phyloP scores from a whole-genome alignment of 2,797 vertebrate genomes.

The Lepilemur septentrionalis region DNA sequence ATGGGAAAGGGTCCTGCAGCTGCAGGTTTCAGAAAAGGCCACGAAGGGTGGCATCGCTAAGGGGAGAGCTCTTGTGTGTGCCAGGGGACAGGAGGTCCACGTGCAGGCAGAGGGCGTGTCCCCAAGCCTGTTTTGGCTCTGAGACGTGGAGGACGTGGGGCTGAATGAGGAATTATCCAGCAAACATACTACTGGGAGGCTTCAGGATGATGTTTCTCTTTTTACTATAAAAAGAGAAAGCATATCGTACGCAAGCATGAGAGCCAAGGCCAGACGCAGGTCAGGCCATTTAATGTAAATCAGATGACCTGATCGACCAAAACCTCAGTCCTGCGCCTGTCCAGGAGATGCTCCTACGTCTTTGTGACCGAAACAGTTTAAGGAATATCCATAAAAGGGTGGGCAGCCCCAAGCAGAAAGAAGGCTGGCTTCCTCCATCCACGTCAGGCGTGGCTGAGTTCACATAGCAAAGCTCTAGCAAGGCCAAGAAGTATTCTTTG shows the following conservation, averaged over 20 bases:
- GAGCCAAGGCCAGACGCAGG: accelerated
- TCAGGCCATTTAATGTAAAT: too few relatives aligned
- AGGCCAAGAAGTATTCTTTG: neutral
- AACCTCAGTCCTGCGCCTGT: neutral
- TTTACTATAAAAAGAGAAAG: neutral
- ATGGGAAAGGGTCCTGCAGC: neutral
- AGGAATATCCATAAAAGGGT: neutral
- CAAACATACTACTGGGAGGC: neutral
- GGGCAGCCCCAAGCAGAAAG: neutral
- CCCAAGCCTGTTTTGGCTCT: too few relatives aligned
- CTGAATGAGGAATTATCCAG: neutral
- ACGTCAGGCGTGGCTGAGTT: neutral
- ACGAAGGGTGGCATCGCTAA: accelerated
- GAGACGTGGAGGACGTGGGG: accelerated
- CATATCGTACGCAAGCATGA: accelerated
- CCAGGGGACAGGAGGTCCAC: too few relatives aligned
- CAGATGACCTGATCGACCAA: accelerated
- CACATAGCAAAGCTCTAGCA: neutral
- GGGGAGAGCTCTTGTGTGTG: accelerated
- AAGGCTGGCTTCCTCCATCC: neutral
- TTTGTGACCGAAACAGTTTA: neutral
- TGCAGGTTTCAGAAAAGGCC: neutral
- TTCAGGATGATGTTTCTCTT: accelerated
- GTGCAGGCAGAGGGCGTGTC: accelerated
- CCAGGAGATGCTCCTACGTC: neutral